phyloP scores from a whole-genome alignment of 2,888 invertebrate genomes.

The Cepaea hortensis region DNA sequence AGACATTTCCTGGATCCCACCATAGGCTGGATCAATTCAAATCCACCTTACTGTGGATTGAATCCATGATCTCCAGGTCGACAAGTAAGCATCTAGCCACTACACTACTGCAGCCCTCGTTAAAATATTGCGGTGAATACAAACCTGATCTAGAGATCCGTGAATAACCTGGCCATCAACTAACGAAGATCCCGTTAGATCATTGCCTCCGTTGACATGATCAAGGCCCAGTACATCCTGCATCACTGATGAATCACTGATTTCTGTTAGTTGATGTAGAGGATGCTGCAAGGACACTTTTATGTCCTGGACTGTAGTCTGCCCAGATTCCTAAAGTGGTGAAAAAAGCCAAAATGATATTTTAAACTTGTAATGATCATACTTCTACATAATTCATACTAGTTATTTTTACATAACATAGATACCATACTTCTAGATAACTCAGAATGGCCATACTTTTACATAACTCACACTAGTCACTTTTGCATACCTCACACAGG shows the following conservation, averaged over 20 bases:
- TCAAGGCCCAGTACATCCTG: slow-evolving; percentile 43
- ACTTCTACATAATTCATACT: no score
- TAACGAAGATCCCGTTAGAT: slow-evolving; percentile 23
- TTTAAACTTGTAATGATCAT: background rate
- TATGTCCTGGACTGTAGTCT: slow-evolving; percentile 43
- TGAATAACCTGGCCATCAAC: slow-evolving; percentile 46
- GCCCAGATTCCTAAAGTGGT: slow-evolving; percentile 25
- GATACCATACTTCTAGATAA: no score
- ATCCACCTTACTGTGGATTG: background rate
- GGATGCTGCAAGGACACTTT: slow-evolving; percentile 32
- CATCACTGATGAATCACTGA: slow-evolving; percentile 44
- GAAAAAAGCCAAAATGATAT: background rate
- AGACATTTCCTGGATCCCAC: background rate
- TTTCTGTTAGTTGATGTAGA: slow-evolving; percentile 36
- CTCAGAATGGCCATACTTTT: no score
- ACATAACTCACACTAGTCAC: no score
- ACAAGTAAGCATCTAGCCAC: no score
- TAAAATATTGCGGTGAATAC: background rate
- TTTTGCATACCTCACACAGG: no score
- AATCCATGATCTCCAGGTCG: background rate
- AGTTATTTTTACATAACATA: no score
- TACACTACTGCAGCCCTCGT: no score
- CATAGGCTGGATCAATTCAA: background rate
- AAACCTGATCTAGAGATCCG: slow-evolving; percentile 45
- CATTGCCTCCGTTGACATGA: slow-evolving; percentile 33